These are phyloP conservation scores for Hyla sarda DNA, from an alignment of 2,113 vertebrate genomes.

Conservation along the genomic window DNA sequence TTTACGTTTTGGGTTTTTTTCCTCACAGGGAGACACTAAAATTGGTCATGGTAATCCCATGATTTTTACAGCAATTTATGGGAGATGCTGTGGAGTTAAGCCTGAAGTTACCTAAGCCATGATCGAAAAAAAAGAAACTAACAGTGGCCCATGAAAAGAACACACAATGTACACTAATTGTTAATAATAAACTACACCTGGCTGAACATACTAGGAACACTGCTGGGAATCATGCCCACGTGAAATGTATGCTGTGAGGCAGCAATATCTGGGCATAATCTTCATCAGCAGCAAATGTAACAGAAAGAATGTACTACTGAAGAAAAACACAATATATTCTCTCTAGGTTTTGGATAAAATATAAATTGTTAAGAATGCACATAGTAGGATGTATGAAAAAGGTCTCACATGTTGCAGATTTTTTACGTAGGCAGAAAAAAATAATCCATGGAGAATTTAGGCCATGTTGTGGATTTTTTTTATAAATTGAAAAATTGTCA, in stretches of 20 bases:
- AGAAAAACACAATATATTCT: not conserved
- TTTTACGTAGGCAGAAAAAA: no score
- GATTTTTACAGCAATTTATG: not conserved
- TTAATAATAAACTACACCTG: not conserved
- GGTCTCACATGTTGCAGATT: no score
- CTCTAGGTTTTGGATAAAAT: no score
- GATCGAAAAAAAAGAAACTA: not conserved
- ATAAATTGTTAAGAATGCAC: no score
- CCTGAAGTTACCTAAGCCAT: not conserved
- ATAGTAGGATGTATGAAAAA: no score
- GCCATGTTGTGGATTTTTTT: no score
- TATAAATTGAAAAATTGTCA: no score
- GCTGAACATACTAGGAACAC: not conserved
- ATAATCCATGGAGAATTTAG: no score
- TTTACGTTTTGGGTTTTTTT: no score
- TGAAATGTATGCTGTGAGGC: not conserved
- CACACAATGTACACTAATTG: not conserved
- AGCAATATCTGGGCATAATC: not conserved
- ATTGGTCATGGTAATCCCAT: not conserved
- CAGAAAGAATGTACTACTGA: not conserved
- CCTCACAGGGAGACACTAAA: not conserved
- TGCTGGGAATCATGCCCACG: not conserved
- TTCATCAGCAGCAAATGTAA: not conserved
- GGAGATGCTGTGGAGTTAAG: not conserved
- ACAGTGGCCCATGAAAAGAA: not conserved